phyloP scores from a whole-genome alignment of 2,797 vertebrate genomes.

The Clamator glandarius region DNA sequence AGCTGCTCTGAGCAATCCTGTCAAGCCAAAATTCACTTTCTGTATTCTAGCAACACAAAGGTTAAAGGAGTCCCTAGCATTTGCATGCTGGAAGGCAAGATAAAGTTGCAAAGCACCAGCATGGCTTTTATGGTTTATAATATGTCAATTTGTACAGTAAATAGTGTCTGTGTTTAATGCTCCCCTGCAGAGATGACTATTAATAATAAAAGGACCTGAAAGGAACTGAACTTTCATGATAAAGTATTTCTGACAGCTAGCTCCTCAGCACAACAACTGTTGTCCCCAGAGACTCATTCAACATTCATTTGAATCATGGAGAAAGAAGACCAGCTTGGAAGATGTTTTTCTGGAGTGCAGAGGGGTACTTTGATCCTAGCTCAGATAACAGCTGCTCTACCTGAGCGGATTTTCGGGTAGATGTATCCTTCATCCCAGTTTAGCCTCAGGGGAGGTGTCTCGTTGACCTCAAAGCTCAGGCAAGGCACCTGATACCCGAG shows the following conservation, averaged over 20 bases:
- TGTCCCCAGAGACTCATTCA: slow-evolving; percentile 80
- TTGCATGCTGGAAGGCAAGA: slow-evolving; percentile 11
- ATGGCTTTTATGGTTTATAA: slow-evolving; percentile 59
- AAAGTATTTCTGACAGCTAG: slow-evolving; percentile 78
- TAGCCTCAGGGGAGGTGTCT: slow-evolving; percentile 89
- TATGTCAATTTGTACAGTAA: slow-evolving; percentile 67
- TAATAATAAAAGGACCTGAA: slow-evolving; percentile 67
- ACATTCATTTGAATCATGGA: slow-evolving; percentile 81
- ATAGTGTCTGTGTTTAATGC: slow-evolving; percentile 62
- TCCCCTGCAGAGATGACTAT: slow-evolving; percentile 63
- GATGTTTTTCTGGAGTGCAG: slow-evolving; percentile 80
- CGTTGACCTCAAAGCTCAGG: slow-evolving; percentile 88
- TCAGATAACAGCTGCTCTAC: slow-evolving; percentile 90
- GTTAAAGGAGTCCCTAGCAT: slow-evolving; percentile 13
- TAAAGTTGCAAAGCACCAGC: slow-evolving; percentile 23
- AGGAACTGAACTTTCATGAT: slow-evolving; percentile 72
- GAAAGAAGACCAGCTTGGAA: slow-evolving; percentile 80
- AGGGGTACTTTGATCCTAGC: slow-evolving; percentile 92
- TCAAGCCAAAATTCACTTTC: neutral
- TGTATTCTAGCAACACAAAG: neutral
- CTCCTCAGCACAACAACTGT: slow-evolving; percentile 81
- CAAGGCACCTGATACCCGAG: slow-evolving; percentile 88
- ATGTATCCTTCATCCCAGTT: slow-evolving; percentile 82
- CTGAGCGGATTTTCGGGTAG: slow-evolving; percentile 79
- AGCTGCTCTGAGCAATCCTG: neutral